Evolutionary conservation across 2,888 invertebrate genomes (phyloP), one percentile per base, ranked within the genome.

Genomic region (Choristoneura rosaceana): DNA sequence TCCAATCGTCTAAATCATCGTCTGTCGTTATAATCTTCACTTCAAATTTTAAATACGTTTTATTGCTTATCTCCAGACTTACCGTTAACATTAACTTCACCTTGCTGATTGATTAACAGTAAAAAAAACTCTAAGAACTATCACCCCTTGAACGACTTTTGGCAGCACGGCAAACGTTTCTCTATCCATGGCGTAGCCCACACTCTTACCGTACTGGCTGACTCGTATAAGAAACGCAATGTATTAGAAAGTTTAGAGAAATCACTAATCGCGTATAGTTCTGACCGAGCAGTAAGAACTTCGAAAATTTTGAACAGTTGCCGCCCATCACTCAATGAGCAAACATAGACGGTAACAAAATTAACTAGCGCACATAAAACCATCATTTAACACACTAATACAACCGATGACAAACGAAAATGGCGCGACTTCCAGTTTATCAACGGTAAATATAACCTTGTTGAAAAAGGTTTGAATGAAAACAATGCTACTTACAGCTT

Each of bases 291-390:
- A 25, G n/a, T 9, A 9, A 52, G n/a, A 85, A 84, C 79, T 82
- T 83, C 78, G 84, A 79, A 78, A 77, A 83, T 84, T 86, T 86
- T 80, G 78, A 84, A 84, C 89, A 86, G 89, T 89, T 91, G 91
- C 86, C 83, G 82, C 86, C 80, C 84, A 89, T 92, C 92, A 87
- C 85, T 90, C 91, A 87, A 75, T 86, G 82, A 80, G 80, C 84
- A 87, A 91, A 81, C 81, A 83, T 78, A 79, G 78, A 88, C 88
- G 87, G 81, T 80, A 81, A 76, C 66, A 76, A 78, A 82, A 77
- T 71, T 74, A 55, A 62, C 61, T 74, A 71, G 3, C 52, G 45
- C 67, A 79, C 76, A 64, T 74, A 62, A 69, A 74, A 25, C 73
- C 66, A 74, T 76, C 73, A 78, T 77, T 81, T 84, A 81, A 73